Evolutionary conservation across 92 coral and sea anemone genomes (phyloP).

Genomic region (Nematostella vectensis): DNA sequence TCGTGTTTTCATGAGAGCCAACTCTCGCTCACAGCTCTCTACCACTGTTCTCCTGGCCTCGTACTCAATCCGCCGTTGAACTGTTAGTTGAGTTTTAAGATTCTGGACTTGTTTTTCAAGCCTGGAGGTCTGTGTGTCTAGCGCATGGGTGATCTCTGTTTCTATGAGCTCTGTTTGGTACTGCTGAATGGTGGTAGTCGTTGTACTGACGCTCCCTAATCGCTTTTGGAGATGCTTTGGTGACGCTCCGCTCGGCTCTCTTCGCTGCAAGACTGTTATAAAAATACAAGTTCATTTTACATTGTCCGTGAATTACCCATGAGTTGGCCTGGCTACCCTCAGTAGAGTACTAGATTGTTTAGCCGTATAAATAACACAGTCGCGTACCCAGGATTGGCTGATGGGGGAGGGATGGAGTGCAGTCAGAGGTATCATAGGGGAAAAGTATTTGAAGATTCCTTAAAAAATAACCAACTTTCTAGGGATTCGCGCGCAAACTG

Average conservation of each 20-base stretch:
- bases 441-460: no score
- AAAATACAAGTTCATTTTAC: not conserved
- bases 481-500: no score
- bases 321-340: no score
- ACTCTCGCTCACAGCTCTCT: conserved; percentile 20
- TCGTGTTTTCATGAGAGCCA: conserved; percentile 14
- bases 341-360: no score
- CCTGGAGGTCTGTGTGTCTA: conserved; percentile 25
- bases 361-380: no score
- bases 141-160: conserved; percentile 16
- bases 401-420: no score
- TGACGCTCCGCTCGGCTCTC: not conserved
- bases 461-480: no score
- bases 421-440: no score
- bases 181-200: conserved; percentile 24
- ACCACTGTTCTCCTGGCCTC: conserved; percentile 32
- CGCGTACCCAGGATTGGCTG: no score
- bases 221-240: conserved; percentile 3
- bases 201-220: conserved; percentile 9
- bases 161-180: conserved; percentile 27
- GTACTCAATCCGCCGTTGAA: conserved; percentile 41
- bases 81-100: conserved; percentile 46
- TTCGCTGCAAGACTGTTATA: conserved; percentile 7
- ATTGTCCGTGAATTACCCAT: no score
- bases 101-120: conserved; percentile 37